phyloP scores from a whole-genome alignment of 1,140 invertebrate species.

The Plectus sambesii region DNA sequence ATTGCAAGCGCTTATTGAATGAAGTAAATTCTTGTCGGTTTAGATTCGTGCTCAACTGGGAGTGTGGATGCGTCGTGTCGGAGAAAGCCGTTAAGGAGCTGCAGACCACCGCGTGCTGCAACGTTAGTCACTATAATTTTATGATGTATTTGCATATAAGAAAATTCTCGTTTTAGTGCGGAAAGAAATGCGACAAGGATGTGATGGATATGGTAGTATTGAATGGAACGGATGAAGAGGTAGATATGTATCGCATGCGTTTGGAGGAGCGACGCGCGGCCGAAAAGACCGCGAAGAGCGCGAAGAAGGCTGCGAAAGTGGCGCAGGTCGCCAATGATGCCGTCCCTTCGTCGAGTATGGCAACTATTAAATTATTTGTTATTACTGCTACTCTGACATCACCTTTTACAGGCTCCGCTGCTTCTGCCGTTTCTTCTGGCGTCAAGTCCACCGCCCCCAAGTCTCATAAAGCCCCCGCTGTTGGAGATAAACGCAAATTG shows the following conservation, averaged over 20 bases:
- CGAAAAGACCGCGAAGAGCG: conserved; percentile 53
- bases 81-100: conserved; percentile 86
- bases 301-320: conserved; percentile 34
- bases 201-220: conserved; percentile 77
- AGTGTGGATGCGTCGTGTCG: conserved; percentile 89
- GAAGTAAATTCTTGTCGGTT: conserved; percentile 48
- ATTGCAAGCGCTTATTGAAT: conserved; percentile 6
- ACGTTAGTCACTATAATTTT: conserved; percentile 10
- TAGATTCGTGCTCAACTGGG: conserved; percentile 80
- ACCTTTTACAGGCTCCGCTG: too few species aligned
- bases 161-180: conserved; percentile 57
- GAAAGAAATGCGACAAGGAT: conserved; percentile 59
- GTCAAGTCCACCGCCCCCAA: too few species aligned
- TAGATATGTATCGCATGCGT: conserved; percentile 53
- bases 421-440: too few species aligned
- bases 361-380: too few species aligned
- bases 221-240: conserved; percentile 65
- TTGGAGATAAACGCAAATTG: conserved; percentile 4
- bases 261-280: conserved; percentile 26
- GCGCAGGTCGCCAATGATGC: conserved; percentile 23
- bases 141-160: neutral
- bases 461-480: too few species aligned
- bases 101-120: conserved; percentile 51
- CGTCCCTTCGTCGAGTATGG: conserved; percentile 6
- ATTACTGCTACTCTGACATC: too few species aligned